A percentile compares a stretch with the other conserved stretches of the same genome.
Evolutionary conservation across 2,888 invertebrate species (phyloP).

Genomic region (Ellobium chinense): DNA sequence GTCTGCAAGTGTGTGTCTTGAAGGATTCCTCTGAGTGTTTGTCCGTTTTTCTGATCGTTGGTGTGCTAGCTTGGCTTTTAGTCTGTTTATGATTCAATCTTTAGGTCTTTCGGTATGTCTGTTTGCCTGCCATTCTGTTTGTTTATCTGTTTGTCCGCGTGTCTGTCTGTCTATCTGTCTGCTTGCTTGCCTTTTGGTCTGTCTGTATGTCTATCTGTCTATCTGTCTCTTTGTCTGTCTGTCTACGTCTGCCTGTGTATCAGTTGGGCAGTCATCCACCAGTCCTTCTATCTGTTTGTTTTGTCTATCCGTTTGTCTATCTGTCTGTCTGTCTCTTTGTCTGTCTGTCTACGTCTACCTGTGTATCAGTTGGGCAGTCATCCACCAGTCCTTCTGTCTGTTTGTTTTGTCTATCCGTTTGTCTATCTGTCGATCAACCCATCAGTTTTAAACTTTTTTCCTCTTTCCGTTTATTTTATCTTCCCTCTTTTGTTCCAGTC

Average conservation of each 20-base stretch:
- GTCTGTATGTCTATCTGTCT: slow-evolving; percentile 10
- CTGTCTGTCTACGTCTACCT: slow-evolving; percentile 4
- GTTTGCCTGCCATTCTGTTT: not conserved
- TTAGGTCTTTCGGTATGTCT: not conserved
- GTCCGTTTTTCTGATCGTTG: not conserved
- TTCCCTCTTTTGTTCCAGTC: not conserved
- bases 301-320: not conserved
- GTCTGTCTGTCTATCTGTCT: not conserved
- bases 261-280: not conserved
- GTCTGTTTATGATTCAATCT: not conserved
- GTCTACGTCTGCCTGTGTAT: not conserved
- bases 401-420: not conserved
- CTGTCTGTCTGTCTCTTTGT: not conserved
- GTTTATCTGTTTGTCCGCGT: not conserved
- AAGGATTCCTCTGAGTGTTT: not conserved
- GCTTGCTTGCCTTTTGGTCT: not conserved
- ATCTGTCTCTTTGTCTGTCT: slow-evolving; percentile 8
- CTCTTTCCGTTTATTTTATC: not conserved
- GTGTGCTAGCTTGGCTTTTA: not conserved
- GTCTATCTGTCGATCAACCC: not conserved
- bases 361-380: not conserved
- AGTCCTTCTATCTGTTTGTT: not conserved
- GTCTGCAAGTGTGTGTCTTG: too few relatives aligned
- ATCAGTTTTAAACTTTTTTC: not conserved
- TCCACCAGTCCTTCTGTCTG: too few relatives aligned